Percentiles rank a stretch among this genome's conserved stretches.
Evolutionary conservation across 2,113 vertebrate species (phyloP).

Genomic region (Pterocles burchelli): DNA sequence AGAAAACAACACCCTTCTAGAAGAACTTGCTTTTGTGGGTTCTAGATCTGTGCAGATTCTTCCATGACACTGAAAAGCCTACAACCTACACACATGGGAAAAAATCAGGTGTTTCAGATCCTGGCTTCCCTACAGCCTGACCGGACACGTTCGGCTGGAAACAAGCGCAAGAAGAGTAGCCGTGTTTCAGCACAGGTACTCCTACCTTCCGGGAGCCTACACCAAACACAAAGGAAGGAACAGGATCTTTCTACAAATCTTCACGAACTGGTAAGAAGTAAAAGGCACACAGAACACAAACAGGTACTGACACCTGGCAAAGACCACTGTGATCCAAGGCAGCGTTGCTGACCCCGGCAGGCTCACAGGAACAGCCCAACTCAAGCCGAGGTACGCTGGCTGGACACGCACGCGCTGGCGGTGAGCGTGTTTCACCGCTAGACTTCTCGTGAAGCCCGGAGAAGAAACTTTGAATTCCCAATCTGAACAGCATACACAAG

Average conservation of each 20-base stretch:
- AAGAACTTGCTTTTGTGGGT: background rate
- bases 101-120: background rate
- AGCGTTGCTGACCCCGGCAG: background rate
- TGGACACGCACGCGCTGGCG: background rate
- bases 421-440: background rate
- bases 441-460: background rate
- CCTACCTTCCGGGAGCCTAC: background rate
- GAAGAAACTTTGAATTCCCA: background rate
- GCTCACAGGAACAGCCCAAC: background rate
- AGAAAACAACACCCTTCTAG: background rate
- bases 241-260: background rate
- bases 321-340: background rate
- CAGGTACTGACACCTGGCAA: background rate
- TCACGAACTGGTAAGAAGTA: background rate
- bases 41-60: background rate
- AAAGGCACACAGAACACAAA: background rate
- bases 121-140: background rate
- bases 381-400: background rate
- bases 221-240: background rate
- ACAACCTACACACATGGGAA: background rate
- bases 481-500: background rate
- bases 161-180: background rate
- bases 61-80: background rate
- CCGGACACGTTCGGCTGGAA: background rate
- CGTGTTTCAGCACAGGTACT: fast-evolving